These are phyloP conservation scores for Smittia sp. DNA, from an alignment of 2,888 invertebrate species.

Conservation along the genomic window DNA sequence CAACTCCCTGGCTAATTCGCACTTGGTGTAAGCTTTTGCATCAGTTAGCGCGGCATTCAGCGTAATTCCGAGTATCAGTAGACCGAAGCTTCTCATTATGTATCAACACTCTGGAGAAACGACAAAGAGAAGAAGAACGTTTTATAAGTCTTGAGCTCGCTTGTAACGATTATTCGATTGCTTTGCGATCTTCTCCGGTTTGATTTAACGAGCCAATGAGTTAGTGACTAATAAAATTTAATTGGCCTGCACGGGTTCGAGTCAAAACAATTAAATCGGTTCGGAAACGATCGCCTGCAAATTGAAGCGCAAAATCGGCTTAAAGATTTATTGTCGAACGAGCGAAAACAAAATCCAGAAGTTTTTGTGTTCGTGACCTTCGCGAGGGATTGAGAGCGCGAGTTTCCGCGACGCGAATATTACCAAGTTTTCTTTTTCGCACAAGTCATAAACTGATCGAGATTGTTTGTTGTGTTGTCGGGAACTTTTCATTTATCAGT, in stretches of 20 bases:
- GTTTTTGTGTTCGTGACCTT: background rate
- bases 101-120: background rate
- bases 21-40: conserved; percentile 63
- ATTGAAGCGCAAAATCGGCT: conserved; percentile 6
- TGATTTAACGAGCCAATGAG: background rate
- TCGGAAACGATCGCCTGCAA: conserved; percentile 2
- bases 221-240: too few relatives aligned
- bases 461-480: conserved; percentile 1
- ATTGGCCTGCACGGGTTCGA: too few relatives aligned
- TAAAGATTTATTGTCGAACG: background rate
- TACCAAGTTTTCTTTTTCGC: background rate
- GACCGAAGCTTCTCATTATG: conserved; percentile 4
- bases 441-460: background rate
- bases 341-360: background rate
- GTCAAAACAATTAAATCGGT: background rate
- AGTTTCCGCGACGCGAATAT: background rate
- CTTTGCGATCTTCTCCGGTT: background rate
- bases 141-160: background rate
- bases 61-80: conserved; percentile 27
- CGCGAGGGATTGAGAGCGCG: background rate
- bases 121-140: background rate
- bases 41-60: conserved; percentile 7
- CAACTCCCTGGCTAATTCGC: conserved; percentile 67
- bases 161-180: too few relatives aligned
- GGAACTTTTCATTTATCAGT: background rate